Evolutionary conservation across 2,113 vertebrate genomes (phyloP).

Genomic region (Callithrix jacchus): DNA sequence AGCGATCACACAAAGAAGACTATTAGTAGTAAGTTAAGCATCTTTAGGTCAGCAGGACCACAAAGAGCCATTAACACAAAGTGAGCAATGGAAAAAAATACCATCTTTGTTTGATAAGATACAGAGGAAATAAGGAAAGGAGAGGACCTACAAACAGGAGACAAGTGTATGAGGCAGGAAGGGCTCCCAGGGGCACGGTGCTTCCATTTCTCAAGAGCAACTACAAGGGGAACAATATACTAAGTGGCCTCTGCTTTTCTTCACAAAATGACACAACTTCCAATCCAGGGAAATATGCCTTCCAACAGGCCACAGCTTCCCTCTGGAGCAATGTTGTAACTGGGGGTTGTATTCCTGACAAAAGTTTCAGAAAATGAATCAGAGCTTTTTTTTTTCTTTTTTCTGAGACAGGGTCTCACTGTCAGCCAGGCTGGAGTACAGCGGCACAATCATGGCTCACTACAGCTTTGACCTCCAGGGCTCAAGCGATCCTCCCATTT

Average conservation of each 20-base stretch:
- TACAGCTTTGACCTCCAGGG: too few species aligned
- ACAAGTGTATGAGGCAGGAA: neutral
- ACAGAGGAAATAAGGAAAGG: neutral
- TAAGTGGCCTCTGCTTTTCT: neutral
- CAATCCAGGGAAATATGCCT: neutral
- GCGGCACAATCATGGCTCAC: too few species aligned
- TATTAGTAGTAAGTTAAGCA: neutral
- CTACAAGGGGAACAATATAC: neutral
- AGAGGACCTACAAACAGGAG: neutral
- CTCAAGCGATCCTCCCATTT: too few species aligned
- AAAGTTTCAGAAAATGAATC: conserved; percentile 45
- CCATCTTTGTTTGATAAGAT: neutral
- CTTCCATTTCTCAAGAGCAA: neutral
- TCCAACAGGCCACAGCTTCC: neutral
- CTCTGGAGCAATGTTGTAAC: neutral
- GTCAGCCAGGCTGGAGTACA: too few species aligned
- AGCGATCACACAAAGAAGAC: neutral
- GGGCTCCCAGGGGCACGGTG: neutral
- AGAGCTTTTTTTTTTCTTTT: neutral
- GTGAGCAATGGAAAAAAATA: neutral
- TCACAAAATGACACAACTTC: neutral
- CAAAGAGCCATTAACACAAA: neutral
- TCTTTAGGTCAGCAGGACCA: neutral
- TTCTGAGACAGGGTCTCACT: too few species aligned
- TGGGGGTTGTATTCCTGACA: neutral